These are phyloP conservation scores for Haemorhous mexicanus DNA, from an alignment of 2,113 vertebrate species.

Conservation along the genomic window DNA sequence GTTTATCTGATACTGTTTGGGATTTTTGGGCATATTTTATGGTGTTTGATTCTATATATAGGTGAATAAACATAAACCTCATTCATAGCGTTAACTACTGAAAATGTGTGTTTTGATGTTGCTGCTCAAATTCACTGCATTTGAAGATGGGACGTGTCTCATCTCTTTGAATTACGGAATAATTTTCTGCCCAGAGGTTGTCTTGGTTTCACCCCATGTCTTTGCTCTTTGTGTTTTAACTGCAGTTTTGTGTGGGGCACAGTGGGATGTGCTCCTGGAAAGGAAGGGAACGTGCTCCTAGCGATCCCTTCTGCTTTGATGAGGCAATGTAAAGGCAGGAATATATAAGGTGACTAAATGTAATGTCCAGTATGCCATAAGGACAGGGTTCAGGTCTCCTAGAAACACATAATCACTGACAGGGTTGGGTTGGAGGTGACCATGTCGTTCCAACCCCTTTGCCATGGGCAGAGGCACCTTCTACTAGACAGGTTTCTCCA, in stretches of 20 bases:
- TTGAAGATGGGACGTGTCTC: not conserved
- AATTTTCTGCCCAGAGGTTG: not conserved
- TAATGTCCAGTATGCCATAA: not conserved
- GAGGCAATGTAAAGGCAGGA: not conserved
- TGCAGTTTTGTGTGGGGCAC: not conserved
- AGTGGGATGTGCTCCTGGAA: not conserved
- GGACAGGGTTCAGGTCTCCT: not conserved
- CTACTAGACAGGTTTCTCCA: not conserved
- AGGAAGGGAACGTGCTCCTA: not conserved
- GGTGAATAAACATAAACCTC: not conserved
- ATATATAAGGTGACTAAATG: not conserved
- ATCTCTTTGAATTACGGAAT: not conserved
- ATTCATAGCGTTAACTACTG: not conserved
- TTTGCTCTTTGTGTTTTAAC: not conserved
- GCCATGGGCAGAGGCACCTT: not conserved
- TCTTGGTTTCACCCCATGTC: not conserved
- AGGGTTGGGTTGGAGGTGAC: not conserved
- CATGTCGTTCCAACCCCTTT: not conserved
- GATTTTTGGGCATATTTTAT: not conserved
- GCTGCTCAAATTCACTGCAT: not conserved
- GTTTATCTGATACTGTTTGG: not conserved
- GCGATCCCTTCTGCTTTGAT: not conserved
- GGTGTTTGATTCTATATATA: not conserved
- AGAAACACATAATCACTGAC: not conserved
- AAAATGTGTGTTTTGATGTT: not conserved